Base-by-base conservation (phyloP, 2,888 invertebrate genomes). In the Dynastes maya region DNA sequence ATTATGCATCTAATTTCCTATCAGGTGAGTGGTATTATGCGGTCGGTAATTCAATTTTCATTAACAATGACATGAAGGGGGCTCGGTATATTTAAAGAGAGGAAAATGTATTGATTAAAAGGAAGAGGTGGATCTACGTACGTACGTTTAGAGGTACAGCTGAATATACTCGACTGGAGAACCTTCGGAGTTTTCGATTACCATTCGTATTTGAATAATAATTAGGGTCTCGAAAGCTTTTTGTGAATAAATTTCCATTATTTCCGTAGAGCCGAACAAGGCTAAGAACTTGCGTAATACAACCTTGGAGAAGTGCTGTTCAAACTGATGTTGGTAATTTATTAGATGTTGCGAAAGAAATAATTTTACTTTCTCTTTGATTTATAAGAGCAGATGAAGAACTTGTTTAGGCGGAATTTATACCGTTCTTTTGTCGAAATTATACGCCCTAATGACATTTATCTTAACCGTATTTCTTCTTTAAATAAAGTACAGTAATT, bases 41-140 rank as follows among this genome's bases (percentile, higher is more conserved):
- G 72, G 72, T 63, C 45, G 72, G 61, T 74, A 74, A 74, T 74
- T 74, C 72, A 74, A 74, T 74, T 61, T 74, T 63, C 61, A 74
- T 74, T 74, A 45, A 74, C 72, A 74, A 74, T 74, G 72, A 74
- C 72, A 49, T 29, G 61, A 61, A 61, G 61, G 72, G 72, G 72
- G 72, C 11, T 74, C 40, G 13, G 45, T 45, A 61, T 27, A 63
- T 74, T 74, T 74, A 58, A 72, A 72, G 58, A 72, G 72, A 37
- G 5, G 61, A 74, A 74, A 40, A 45, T 29, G 45, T 74, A 74
- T 74, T 63, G 72, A 74, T 74, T 61, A 45, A 49, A 61, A 11
- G 13, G 16, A 45, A 45, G 13, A 16, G 71, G 32, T 58, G 71
- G 37, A 37, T 71, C 1, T 49, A 53, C 40, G 29, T 51, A 71